Evolutionary conservation across 1,140 invertebrate genomes (phyloP).

Genomic region (Anagrus nilaparvatae): DNA sequence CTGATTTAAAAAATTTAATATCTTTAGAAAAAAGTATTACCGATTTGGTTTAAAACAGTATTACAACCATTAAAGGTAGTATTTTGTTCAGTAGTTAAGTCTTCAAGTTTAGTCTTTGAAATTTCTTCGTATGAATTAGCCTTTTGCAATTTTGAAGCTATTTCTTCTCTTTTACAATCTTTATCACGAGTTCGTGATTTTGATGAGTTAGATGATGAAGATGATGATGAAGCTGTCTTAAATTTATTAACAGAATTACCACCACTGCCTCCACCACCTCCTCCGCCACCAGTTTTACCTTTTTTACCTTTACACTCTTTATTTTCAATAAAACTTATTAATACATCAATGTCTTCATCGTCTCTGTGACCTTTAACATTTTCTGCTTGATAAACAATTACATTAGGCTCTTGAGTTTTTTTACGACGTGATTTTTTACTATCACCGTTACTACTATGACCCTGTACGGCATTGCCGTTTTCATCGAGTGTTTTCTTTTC

Average conservation of each 20-base stretch:
- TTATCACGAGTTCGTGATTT: conserved; percentile 37
- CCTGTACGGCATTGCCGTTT: conserved; percentile 53
- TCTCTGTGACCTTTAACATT: conserved; percentile 56
- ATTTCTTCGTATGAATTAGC: conserved; percentile 62
- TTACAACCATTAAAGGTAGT: conserved; percentile 31
- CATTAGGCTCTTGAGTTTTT: conserved; percentile 49
- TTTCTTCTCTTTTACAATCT: conserved; percentile 34
- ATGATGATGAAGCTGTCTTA: conserved; percentile 29
- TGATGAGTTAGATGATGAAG: conserved; percentile 26
- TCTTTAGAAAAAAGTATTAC: conserved; percentile 19
- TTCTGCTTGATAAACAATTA: conserved; percentile 50
- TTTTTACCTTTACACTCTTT: conserved; percentile 39
- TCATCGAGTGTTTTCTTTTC: conserved; percentile 54
- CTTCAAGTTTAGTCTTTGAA: conserved; percentile 56
- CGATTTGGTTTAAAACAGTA: conserved; percentile 35
- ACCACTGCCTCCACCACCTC: conserved; percentile 8
- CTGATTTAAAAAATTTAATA: too few relatives aligned
- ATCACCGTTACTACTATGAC: conserved; percentile 39
- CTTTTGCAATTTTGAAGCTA: conserved; percentile 45
- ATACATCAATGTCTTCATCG: conserved; percentile 45
- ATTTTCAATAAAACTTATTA: conserved; percentile 45
- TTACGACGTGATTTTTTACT: conserved; percentile 44
- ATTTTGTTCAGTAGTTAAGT: conserved; percentile 46
- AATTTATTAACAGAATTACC: conserved; percentile 29
- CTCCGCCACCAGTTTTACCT: conserved; percentile 23